Evolutionary conservation across 2,797 vertebrate genomes (phyloP), one percentile per base, ranked within the genome.

Genomic region (Calcarius lapponicus): DNA sequence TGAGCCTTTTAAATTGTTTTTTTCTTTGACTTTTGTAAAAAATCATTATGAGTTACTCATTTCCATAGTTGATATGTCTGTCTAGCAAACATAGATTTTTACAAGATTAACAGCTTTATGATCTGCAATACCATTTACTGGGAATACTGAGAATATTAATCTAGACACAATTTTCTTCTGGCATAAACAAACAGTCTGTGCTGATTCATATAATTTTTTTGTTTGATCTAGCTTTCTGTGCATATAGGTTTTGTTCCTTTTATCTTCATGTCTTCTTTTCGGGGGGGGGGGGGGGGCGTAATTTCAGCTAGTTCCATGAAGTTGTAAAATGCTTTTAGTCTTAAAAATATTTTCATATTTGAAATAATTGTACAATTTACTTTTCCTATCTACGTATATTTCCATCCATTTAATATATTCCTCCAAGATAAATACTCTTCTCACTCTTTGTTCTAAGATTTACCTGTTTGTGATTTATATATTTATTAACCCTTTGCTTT

Each of bases 281-380:
- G n/a, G 10, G 22, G 13, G 47, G 10, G 26, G 8, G 7, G 2
- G 4, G n/a, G n/a, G n/a, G n/a, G n/a, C n/a, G n/a, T n/a, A n/a
- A 57, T 47, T 81, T 82, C 50, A 72, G 7, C 20, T 31, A 29
- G 6, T 58, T 66, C 36, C n/a, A 48, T 38, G 15, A 75, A 42
- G 12, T 28, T 57, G 13, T 34, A 66, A 74, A 67, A 54, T 38
- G 6, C 12, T 50, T 66, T 53, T 60, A 57, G 13, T 65, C 38
- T 73, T 58, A 40, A 45, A 82, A 71, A 56, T 69, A 61, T 57
- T 80, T 89, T 50, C 7, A 9, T 70, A 21, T 62, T 79, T 71
- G 29, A 66, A 88, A 72, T 40, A 71, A 74, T 17, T 28, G 17
- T 18, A 15, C 64, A 1, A 47, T 78, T 84, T 70, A 50, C 20